These are phyloP conservation scores for Pituophis catenifer DNA, from an alignment of 2,113 vertebrate genomes.

Conservation along the genomic window DNA sequence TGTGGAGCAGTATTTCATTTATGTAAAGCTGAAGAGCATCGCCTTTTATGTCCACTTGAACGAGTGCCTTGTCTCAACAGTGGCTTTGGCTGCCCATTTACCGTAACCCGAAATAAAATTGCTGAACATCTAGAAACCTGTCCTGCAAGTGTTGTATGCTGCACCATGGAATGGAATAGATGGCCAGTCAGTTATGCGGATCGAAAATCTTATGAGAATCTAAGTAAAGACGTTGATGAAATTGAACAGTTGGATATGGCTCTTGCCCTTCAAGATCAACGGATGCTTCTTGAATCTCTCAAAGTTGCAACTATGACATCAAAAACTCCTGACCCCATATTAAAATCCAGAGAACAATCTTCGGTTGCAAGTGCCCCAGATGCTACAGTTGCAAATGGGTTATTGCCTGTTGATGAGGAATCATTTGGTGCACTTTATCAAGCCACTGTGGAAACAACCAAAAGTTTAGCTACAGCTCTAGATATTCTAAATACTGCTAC, in stretches of 20 bases:
- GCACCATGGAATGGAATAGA: constrained; percentile 99
- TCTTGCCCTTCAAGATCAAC: constrained; percentile 93
- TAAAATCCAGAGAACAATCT: constrained; percentile 73
- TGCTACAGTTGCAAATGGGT: constrained; percentile 77
- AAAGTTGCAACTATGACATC: constrained; percentile 91
- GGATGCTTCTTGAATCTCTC: constrained; percentile 90
- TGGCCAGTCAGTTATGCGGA: constrained; percentile 94
- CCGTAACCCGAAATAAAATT: constrained; percentile 85
- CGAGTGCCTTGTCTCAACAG: constrained; percentile 91
- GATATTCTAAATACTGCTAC: constrained; percentile 86
- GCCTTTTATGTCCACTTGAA: constrained; percentile 87
- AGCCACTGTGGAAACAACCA: constrained; percentile 90
- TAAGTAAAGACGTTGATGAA: constrained; percentile 90
- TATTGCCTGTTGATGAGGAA: constrained; percentile 84
- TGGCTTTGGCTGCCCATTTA: constrained; percentile 88
- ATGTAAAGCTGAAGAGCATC: constrained; percentile 90
- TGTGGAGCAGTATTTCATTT: constrained; percentile 95
- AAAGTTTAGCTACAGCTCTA: constrained; percentile 89
- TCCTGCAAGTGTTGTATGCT: constrained; percentile 94
- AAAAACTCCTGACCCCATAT: constrained; percentile 71
- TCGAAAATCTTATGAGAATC: constrained; percentile 89
- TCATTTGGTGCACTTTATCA: constrained; percentile 88
- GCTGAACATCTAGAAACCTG: constrained; percentile 90
- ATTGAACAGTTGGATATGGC: constrained; percentile 95
- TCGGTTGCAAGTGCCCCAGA: constrained; percentile 70